Conservation (phyloP, 1,140 invertebrate species). For the Cherax destructor region DNA sequence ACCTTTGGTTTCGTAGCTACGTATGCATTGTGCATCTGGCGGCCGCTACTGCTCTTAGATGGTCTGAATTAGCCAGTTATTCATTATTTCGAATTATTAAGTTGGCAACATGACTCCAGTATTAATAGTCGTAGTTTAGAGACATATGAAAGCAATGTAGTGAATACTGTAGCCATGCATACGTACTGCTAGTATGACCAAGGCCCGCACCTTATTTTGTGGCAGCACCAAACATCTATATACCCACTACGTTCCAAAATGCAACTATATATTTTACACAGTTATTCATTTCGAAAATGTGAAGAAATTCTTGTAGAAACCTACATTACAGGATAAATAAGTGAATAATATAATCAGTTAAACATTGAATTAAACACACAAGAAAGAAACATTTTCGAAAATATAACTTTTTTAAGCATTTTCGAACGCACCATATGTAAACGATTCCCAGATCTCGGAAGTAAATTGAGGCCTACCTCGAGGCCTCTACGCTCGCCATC, state of each 20-base stretch:
- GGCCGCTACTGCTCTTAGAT: constrained; percentile 42
- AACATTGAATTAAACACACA: not conserved
- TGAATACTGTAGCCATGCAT: constrained; percentile 50
- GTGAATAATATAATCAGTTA: not conserved
- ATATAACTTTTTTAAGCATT: not conserved
- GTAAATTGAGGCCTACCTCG: not conserved
- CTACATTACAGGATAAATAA: not conserved
- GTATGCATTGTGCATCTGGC: constrained; percentile 41
- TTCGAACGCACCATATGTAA: constrained; percentile 7
- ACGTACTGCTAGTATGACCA: constrained; percentile 45
- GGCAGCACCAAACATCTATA: constrained; percentile 42
- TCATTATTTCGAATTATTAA: constrained; percentile 15
- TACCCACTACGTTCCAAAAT: constrained; percentile 27
- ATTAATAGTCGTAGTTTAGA: constrained; percentile 34
- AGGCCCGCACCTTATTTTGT: constrained; percentile 26
- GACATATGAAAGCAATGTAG: constrained; percentile 40
- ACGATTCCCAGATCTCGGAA: constrained; percentile 6
- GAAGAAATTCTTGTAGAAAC: not conserved
- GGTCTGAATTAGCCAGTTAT: constrained; percentile 28
- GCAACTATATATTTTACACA: not conserved
- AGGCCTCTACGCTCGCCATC: not conserved
- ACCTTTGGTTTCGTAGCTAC: constrained; percentile 36
- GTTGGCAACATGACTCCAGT: constrained; percentile 18
- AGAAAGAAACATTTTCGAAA: not conserved
- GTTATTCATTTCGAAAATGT: constrained; percentile 8